phyloP scores from a whole-genome alignment of 2,888 invertebrate species.

The Sminthurinus aureus region DNA sequence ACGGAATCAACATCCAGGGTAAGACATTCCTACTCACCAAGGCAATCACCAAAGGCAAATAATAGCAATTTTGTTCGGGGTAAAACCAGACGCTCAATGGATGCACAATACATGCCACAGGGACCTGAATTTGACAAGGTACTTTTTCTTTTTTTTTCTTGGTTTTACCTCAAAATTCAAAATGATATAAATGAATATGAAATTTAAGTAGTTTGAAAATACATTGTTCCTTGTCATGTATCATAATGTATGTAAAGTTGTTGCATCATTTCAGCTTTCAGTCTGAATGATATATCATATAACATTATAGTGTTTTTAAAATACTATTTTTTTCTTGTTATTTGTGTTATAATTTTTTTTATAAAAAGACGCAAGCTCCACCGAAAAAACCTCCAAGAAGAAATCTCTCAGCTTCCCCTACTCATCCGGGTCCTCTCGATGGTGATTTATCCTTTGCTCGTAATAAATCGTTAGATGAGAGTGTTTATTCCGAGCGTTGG shows the following conservation, averaged over 20 bases:
- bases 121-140: constrained; percentile 60
- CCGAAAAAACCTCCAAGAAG: constrained; percentile 89
- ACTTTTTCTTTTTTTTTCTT: constrained; percentile 4
- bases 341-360: constrained; percentile 34
- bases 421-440: constrained; percentile 71
- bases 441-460: constrained; percentile 38
- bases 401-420: constrained; percentile 85
- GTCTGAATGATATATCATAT: too few relatives aligned
- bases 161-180: not conserved
- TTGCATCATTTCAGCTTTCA: too few relatives aligned
- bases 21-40: constrained; percentile 55
- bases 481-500: constrained; percentile 58
- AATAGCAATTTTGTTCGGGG: constrained; percentile 51
- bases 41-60: constrained; percentile 57
- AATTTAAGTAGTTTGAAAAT: too few relatives aligned
- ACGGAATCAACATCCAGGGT: constrained; percentile 52
- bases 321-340: constrained; percentile 18
- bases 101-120: constrained; percentile 55
- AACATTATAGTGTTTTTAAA: not conserved
- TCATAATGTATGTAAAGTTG: too few relatives aligned
- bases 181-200: too few relatives aligned
- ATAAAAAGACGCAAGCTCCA: constrained; percentile 67
- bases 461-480: constrained; percentile 58
- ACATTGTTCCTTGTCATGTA: too few relatives aligned
- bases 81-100: constrained; percentile 59